phyloP scores from a whole-genome alignment of 2,113 vertebrate species.

The Copsychus sechellarum region DNA sequence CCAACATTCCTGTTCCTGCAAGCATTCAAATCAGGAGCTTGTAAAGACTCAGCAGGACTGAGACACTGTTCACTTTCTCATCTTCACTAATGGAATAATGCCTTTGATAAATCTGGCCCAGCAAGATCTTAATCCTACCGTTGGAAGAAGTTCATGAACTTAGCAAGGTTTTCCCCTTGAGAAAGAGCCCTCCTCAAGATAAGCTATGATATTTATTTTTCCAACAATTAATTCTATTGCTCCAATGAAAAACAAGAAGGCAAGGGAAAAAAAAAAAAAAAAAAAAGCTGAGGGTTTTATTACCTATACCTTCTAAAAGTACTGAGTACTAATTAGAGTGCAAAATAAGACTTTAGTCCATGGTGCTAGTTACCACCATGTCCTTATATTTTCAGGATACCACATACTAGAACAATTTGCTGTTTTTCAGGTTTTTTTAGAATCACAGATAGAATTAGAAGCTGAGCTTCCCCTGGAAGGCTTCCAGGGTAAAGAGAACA shows the following conservation, averaged over 20 bases:
- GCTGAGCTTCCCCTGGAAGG: neutral
- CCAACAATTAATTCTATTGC: neutral
- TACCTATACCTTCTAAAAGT: neutral
- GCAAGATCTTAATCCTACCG: neutral
- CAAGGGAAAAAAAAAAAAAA: too few species aligned
- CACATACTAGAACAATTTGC: neutral
- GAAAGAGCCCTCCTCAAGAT: neutral
- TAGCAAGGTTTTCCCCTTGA: neutral
- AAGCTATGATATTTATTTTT: neutral
- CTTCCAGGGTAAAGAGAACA: neutral
- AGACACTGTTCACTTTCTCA: neutral
- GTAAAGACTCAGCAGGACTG: slow-evolving; percentile 5
- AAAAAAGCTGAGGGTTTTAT: neutral
- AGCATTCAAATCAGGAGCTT: neutral
- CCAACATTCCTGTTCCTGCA: slow-evolving; percentile 26
- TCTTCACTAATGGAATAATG: neutral
- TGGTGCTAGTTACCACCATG: neutral
- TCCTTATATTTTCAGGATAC: neutral
- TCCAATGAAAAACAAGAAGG: neutral
- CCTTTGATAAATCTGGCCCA: slow-evolving; percentile 12
- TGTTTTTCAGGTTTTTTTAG: neutral
- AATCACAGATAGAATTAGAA: neutral
- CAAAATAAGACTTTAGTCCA: neutral
- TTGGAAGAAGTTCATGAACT: slow-evolving; percentile 50
- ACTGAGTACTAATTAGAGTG: neutral